Base-by-base conservation (phyloP, 1,140 invertebrate genomes). In the Lordiphosa collinella region DNA sequence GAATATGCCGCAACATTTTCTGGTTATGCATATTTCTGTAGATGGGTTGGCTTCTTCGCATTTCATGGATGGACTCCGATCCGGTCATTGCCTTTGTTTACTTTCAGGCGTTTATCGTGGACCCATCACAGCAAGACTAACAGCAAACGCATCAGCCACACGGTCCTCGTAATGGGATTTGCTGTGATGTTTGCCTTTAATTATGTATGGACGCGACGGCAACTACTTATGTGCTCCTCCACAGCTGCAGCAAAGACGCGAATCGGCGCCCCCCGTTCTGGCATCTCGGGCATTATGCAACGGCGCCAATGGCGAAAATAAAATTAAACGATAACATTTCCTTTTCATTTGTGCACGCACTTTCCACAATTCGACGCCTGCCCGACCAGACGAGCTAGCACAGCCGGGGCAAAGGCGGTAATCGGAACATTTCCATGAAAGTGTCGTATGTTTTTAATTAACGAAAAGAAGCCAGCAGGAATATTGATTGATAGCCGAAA, bases 311-410 rank as follows among this genome's bases (percentile, higher is more conserved):
- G 84, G 84, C 84, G 43, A 79, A 84, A 87, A 87, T 87, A 84
- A 87, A 87, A 87, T 87, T 87, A 87, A 87, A 87, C 64, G 84
- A 87, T 79, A 87, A 87, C 79, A 84, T 85, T 84, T 84, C 79
- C 73, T 73, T 85, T 84, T 85, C 78, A 82, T 82, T 84, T 84
- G 66, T 64, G 72, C 71, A 76, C 72, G 78, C 78, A 84, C 64
- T 8, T 29, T 29, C 25, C 7, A 29, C 50, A 76, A 72, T 72
- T 62, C 65, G 35, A 32, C 55, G 47, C 36, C 53, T 43, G 56
- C 35, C 25, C 38, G 65, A 37, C 37, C 46, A 36, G 46, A 57
- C 53, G 31, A 52, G 41, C 31, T 52, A 40, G 36, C 35, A 22
- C 46, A 47, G 32, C 31, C 44, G 55, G 40, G 16, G 41, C 52